Evolutionary conservation across 2,888 invertebrate genomes (phyloP), one percentile per base, ranked within the genome.

Genomic region (Lutraria lutraria): DNA sequence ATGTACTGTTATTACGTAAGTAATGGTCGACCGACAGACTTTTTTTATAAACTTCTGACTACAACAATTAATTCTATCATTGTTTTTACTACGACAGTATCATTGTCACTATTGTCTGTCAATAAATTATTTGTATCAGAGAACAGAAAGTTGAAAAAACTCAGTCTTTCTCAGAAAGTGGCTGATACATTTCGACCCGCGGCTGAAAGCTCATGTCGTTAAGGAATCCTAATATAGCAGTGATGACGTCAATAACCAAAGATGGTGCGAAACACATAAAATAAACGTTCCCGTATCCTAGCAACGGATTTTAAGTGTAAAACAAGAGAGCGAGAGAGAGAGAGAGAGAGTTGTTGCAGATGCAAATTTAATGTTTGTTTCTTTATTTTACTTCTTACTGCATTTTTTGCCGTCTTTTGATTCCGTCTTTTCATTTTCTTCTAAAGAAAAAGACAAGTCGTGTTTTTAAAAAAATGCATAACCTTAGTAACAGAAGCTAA

Each of bases 171-270:
- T 31, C 76, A 76, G 76, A 76, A 76, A 76, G 2, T 76, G 29
- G 34, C 76, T 76, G 76, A n/a, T 31, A 76, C 6, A 76, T 76
- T 76, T 76, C 76, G 76, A 34, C 76, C 76, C 76, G 76, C 76
- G 76, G 76, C 76, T 76, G 76, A 76, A 31, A 34, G 25, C 76
- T 16, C 13, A 15, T 34, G 31, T 76, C 76, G 76, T 76, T 31
- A 76, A 76, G 25, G 10, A 16, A 16, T 76, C 76, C 34, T 31
- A 19, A 34, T 72, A 72, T 76, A 76, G 76, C 8, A 76, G 19
- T 19, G 34, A 76, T 76, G 76, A 76, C 76, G 76, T 76, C 76
- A 76, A 76, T 76, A 76, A 34, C 31, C 76, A 76, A 76, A 31
- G 29, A 34, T 76, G 76, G 76, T 76, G 76, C 34, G 76, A 76